Conservation (phyloP, 2,797 vertebrate genomes). For the Psittacula derbiana region DNA sequence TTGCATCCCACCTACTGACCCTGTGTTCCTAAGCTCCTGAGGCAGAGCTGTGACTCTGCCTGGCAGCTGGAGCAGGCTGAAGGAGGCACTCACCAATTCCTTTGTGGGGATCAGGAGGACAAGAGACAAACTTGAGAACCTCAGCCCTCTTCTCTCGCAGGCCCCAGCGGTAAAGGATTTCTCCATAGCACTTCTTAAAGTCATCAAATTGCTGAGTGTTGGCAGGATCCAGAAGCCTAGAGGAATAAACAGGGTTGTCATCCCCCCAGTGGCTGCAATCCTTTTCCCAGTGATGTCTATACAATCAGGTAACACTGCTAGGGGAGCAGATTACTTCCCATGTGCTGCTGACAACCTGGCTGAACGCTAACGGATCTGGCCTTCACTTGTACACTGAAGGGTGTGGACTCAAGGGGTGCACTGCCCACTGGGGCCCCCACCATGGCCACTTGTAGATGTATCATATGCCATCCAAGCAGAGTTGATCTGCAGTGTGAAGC, state of each 20-base stretch:
- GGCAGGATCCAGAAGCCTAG: conserved; percentile 90
- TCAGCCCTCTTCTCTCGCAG: conserved; percentile 92
- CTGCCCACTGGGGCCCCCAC: too few species aligned
- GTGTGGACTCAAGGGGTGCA: rapidly evolving
- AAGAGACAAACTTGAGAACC: conserved; percentile 94
- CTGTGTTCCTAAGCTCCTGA: rapidly evolving
- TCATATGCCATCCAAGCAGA: not conserved
- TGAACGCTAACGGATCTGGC: not conserved
- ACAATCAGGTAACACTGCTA: not conserved
- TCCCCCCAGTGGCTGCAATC: not conserved
- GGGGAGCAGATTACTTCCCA: not conserved
- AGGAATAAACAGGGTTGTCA: not conserved
- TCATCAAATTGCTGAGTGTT: conserved; percentile 94
- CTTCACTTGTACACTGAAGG: not conserved
- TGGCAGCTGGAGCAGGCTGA: not conserved
- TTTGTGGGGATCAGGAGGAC: conserved; percentile 93
- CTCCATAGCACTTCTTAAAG: conserved; percentile 97
- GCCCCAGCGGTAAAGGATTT: conserved; percentile 95
- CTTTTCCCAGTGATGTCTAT: not conserved
- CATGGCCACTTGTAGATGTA: rapidly evolving
- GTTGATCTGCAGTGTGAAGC: not conserved
- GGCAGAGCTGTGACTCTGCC: not conserved
- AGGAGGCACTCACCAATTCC: conserved; percentile 85
- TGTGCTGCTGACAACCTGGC: rapidly evolving
- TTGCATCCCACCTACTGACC: not conserved